Conservation (phyloP, 2,113 vertebrate genomes). For the Hymenochirus boettgeri region DNA sequence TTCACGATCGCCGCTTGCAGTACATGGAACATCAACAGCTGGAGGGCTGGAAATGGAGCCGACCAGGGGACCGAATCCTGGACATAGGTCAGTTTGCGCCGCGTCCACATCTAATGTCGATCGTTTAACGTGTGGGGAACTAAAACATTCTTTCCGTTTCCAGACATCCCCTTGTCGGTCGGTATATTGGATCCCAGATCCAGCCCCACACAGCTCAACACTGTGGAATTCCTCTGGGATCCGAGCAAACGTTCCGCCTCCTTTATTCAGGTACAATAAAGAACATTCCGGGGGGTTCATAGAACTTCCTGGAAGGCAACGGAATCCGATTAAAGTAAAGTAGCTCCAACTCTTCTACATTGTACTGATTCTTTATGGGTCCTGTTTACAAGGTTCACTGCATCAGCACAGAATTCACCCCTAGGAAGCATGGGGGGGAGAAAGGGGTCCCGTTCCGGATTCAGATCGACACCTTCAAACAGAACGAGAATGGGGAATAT, state of each 20-base stretch:
- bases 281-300: too few relatives aligned
- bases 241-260: slow-evolving; percentile 80
- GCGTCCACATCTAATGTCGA: too few relatives aligned
- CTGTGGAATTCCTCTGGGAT: slow-evolving; percentile 92
- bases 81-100: slow-evolving; percentile 77
- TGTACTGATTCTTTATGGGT: neutral
- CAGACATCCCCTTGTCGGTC: slow-evolving; percentile 89
- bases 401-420: slow-evolving; percentile 94
- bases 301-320: too few relatives aligned
- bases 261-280: slow-evolving; percentile 94
- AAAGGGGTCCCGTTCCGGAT: slow-evolving; percentile 91
- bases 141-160: too few relatives aligned
- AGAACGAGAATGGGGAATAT: slow-evolving; percentile 80
- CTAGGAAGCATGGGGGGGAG: slow-evolving; percentile 89
- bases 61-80: slow-evolving; percentile 90
- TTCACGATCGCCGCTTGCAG: slow-evolving; percentile 89
- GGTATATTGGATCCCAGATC: slow-evolving; percentile 83
- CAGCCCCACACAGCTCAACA: slow-evolving; percentile 84
- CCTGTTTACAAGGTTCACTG: slow-evolving; percentile 77
- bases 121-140: too few relatives aligned
- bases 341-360: too few relatives aligned
- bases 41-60: slow-evolving; percentile 90
- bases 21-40: slow-evolving; percentile 91
- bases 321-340: too few relatives aligned
- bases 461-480: slow-evolving; percentile 86